These are phyloP conservation scores for Leptinotarsa peninsularis DNA, from an alignment of 2,888 invertebrate genomes.

Conservation along the genomic window DNA sequence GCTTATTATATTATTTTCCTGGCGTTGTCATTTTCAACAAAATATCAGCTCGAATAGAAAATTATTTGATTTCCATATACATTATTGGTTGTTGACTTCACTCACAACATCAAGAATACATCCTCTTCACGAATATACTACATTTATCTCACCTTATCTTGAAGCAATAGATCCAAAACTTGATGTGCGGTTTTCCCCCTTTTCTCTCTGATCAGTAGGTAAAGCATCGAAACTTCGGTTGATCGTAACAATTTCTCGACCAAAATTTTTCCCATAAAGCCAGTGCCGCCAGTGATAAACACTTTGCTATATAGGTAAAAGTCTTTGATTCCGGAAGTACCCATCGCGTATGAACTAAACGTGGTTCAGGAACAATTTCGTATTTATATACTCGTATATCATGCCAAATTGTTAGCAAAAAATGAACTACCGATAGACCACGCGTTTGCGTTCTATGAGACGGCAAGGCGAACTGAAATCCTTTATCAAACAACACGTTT, in stretches of 20 bases:
- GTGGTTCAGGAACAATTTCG: not conserved
- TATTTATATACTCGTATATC: no score
- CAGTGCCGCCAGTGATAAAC: constrained; percentile 56
- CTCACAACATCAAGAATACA: no score
- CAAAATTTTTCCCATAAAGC: constrained; percentile 19
- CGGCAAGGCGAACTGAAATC: constrained; percentile 15
- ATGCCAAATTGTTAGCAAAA: no score
- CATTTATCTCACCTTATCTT: constrained; percentile 69
- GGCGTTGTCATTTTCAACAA: no score
- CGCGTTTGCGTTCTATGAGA: not conserved
- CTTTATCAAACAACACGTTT: constrained; percentile 9
- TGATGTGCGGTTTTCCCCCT: constrained; percentile 73
- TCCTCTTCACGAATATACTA: not conserved
- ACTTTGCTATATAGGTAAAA: constrained; percentile 61
- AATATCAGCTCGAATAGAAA: no score
- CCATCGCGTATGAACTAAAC: constrained; percentile 11
- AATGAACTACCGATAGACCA: not conserved
- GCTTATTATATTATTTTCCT: no score
- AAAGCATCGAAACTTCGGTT: constrained; percentile 62
- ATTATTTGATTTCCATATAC: no score
- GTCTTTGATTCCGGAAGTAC: constrained; percentile 52
- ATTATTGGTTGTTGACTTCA: no score
- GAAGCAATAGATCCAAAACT: constrained; percentile 74
- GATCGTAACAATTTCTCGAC: constrained; percentile 70
- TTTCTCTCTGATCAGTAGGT: constrained; percentile 69